Base-by-base conservation (phyloP, 1,140 invertebrate genomes). In the Macrocentrus cingulum region DNA sequence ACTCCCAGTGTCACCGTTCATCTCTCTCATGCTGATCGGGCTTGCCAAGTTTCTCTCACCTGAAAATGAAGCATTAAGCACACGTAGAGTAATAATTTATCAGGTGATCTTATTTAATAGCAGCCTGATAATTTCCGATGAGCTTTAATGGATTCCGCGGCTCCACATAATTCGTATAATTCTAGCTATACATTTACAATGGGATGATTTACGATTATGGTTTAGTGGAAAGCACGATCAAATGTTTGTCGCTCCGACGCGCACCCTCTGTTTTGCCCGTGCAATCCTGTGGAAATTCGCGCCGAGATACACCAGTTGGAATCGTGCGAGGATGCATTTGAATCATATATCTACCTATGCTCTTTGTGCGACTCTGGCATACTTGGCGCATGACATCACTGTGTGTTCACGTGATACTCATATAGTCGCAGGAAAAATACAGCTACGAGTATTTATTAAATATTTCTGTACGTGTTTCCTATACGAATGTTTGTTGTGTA, bases 261-360 rank as follows among this genome's bases (percentile, higher is more conserved):
- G 53, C 53, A 55, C 42, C 41, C 42, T 55, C 50, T 55, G 53
- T 55, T 55, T 55, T 29, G 53, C 25, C 1, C 16, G 42, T 32
- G 53, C 39, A 55, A 55, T 55, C 36, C 25, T 16, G 19, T 42
- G 23, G 22, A 49, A 46, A 22, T 46, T 19, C 15, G 25, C 25
- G 22, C n/a, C 16, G 15, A 2, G 15, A 19, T 18, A 16, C 7
- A 7, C 41, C 2, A 11, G 18, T 44, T n/a, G 13, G 41, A 19
- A 16, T 8, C 5, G 15, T 8, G 18, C n/a, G 44, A 20, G 9
- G 44, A 11, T 11, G 44, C 19, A 46, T 46, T 22, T 46, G 44
- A 46, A 22, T n/a, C 7, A 9, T 5, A 7, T 13, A 22, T 22
- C 4, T 46, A 13, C 15, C 18, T 46, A 8, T 23, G 44, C 22